These are phyloP conservation scores for Amblyopsis hoosieri DNA, from an alignment of 2,797 vertebrate species.

Conservation along the genomic window DNA sequence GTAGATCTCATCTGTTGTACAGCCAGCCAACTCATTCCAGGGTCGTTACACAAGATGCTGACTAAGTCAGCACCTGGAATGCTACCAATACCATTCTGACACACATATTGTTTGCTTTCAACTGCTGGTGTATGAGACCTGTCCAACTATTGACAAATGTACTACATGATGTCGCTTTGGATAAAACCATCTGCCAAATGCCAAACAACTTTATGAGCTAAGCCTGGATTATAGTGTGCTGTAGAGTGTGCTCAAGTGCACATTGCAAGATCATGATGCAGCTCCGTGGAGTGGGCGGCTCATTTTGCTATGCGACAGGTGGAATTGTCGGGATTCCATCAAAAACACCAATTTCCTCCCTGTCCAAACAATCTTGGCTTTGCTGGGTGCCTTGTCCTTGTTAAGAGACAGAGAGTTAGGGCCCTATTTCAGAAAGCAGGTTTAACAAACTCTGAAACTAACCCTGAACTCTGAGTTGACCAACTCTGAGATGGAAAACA, in stretches of 20 bases:
- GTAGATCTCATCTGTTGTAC: conserved; percentile 18
- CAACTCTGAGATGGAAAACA: no score
- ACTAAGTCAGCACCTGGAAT: conserved; percentile 15
- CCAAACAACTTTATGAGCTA: conserved; percentile 1
- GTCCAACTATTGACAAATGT: no score
- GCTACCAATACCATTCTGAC: neutral
- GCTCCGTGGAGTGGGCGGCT: conserved; percentile 21
- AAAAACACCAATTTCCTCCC: conserved; percentile 49
- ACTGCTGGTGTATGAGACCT: no score
- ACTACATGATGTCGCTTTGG: neutral
- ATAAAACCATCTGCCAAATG: conserved; percentile 5
- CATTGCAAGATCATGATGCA: conserved; percentile 20
- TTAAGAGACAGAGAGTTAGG: conserved; percentile 51
- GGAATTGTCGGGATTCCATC: conserved; percentile 58
- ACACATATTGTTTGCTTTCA: no score
- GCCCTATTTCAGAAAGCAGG: no score
- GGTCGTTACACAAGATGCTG: conserved; percentile 26
- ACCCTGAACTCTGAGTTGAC: no score
- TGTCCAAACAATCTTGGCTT: conserved; percentile 57
- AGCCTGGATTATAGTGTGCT: conserved; percentile 6
- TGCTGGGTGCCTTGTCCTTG: conserved; percentile 54
- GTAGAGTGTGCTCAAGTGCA: conserved; percentile 3
- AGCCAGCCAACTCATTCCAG: conserved; percentile 39
- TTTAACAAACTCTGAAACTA: no score
- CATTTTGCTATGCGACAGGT: conserved; percentile 64